Evolutionary conservation across 2,888 invertebrate species (phyloP), one percentile per base, ranked within the genome.

Genomic region (Lepidonotus clava): DNA sequence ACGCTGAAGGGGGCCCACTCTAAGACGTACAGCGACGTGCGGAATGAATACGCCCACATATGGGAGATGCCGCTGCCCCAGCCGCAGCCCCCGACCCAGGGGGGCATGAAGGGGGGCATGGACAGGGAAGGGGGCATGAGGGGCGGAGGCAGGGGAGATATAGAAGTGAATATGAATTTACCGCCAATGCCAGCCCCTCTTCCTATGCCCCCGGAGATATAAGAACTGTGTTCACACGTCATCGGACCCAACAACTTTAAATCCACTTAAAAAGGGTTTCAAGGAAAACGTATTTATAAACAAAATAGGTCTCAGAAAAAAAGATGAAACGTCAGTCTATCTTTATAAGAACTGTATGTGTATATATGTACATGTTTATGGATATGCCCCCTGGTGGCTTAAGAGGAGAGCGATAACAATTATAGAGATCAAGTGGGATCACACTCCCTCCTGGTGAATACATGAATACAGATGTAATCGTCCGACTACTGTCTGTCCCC

Each of bases 11-110:
- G 28, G 34, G 41, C 40, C 6, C 61, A 40, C 38, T 14, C 46
- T 28, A 56, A 85, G 38, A 85, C 85, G 46, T 85, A 85, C 51
- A 66, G 66, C 21, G 85, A 85, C 46, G 66, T 85, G 2, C 61
- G 76, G 34, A 85, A 85, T 36, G 85, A 85, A 21, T 85, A 85
- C 53, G 66, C 85, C 34, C 85, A 85, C 36, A 71, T 85, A 21
- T 85, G 85, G 85, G 85, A 85, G 76, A 85, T 67, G 85, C 85
- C 85, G 21, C 28, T 85, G 11, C 85, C 85, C 6, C 67, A 71
- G 51, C 85, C 85, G 18, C 32, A 32, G n/a, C 83, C 83, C 56
- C 11, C 6, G 6, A n/a, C 66, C 46, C 2, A 71, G 38, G 71
- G 71, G 71, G 36, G 36, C 71, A 18, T n/a, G n/a, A n/a, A n/a